phyloP scores from a whole-genome alignment of 2,888 invertebrate genomes.

The Helicoverpa assulta region DNA sequence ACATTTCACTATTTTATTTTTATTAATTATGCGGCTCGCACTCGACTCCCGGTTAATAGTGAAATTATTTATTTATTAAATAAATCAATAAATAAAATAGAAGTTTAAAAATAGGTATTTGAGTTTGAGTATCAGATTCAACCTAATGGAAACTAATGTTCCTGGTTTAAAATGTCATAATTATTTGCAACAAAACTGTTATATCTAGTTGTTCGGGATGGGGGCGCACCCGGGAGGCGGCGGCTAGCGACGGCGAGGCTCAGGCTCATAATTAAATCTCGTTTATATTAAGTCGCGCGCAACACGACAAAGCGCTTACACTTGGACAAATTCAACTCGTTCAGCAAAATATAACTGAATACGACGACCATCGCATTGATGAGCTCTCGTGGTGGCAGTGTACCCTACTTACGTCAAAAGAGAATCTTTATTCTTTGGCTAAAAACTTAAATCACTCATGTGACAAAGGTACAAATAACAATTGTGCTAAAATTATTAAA shows the following conservation, averaged over 20 bases:
- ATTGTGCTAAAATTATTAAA: too few relatives aligned
- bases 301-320: conserved; percentile 24
- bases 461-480: too few relatives aligned
- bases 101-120: too few relatives aligned
- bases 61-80: too few relatives aligned
- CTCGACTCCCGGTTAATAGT: conserved; percentile 1
- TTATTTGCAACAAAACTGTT: not conserved
- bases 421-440: too few relatives aligned
- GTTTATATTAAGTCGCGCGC: conserved; percentile 40
- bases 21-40: conserved; percentile 8
- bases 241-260: conserved; percentile 4
- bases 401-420: too few relatives aligned
- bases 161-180: not conserved
- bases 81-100: too few relatives aligned
- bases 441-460: too few relatives aligned
- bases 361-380: conserved; percentile 21
- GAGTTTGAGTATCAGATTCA: too few relatives aligned
- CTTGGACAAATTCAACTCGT: conserved; percentile 23
- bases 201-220: not conserved
- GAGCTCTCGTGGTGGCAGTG: conserved; percentile 22
- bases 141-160: too few relatives aligned
- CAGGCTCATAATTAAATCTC: conserved; percentile 44
- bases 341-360: conserved; percentile 6
- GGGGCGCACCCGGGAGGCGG: not conserved
- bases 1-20: conserved; percentile 19